Conservation (phyloP, 2,113 vertebrate genomes). For the Puma concolor region DNA sequence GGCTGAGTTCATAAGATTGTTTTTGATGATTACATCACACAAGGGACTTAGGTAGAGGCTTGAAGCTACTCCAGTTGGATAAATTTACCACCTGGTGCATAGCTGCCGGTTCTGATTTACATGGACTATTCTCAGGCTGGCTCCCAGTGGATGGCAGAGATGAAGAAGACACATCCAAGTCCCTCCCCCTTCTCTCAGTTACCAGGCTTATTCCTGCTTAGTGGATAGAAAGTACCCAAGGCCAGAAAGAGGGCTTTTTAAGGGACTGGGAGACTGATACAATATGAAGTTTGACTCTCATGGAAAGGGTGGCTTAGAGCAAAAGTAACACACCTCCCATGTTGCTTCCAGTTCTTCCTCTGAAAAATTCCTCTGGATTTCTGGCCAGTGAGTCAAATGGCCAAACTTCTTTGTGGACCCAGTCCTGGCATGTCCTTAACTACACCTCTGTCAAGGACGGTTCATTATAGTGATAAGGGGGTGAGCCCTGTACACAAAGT, state of each 20-base stretch:
- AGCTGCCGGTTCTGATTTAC: background rate
- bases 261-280: background rate
- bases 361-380: background rate
- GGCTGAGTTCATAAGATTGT: conserved; percentile 39
- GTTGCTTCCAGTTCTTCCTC: background rate
- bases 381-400: background rate
- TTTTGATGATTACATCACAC: conserved; percentile 32
- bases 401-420: background rate
- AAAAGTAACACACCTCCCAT: background rate
- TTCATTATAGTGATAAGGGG: background rate
- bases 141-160: background rate
- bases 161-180: background rate
- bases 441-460: background rate
- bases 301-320: background rate
- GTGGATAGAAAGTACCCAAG: background rate
- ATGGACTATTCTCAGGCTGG: background rate
- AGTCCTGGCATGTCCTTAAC: background rate
- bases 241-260: background rate
- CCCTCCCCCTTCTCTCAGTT: background rate
- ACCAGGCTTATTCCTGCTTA: background rate
- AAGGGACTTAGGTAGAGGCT: background rate
- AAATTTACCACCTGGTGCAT: background rate
- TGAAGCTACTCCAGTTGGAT: background rate
- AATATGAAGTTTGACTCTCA: background rate
- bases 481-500: background rate